These are phyloP conservation scores for Idaea dimidiata DNA, from an alignment of 2,888 invertebrate genomes.

Conservation along the genomic window DNA sequence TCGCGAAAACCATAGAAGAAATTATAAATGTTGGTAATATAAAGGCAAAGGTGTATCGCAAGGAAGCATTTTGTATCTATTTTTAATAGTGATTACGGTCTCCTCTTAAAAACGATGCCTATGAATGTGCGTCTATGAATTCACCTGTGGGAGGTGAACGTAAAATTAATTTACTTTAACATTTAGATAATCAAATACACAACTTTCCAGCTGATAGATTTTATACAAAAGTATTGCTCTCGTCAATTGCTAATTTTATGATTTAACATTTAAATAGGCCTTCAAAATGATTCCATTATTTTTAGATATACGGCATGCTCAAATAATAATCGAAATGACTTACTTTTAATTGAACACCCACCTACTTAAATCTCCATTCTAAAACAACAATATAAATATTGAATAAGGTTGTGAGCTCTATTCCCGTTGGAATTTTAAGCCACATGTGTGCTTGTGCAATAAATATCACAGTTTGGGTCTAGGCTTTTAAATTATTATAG, in stretches of 20 bases:
- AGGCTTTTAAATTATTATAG: conserved; percentile 83
- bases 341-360: conserved; percentile 54
- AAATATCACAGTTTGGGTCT: conserved; percentile 82
- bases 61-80: too few species aligned
- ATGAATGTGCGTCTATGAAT: too few species aligned
- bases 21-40: too few species aligned
- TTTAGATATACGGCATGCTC: conserved; percentile 57
- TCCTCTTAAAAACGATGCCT: too few species aligned
- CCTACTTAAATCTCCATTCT: conserved; percentile 62
- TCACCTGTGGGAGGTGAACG: too few species aligned
- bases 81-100: too few species aligned
- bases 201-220: not conserved
- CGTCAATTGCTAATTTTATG: conserved; percentile 22
- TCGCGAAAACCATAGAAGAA: too few species aligned
- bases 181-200: not conserved
- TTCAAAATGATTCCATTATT: conserved; percentile 55
- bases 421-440: conserved; percentile 78
- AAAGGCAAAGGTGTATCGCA: too few species aligned
- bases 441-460: conserved; percentile 82
- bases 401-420: conserved; percentile 81
- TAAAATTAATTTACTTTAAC: too few species aligned
- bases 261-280: conserved; percentile 28
- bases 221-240: not conserved
- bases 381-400: conserved; percentile 58
- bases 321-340: conserved; percentile 45